Evolutionary conservation across 2,797 vertebrate genomes (phyloP), one percentile per base, ranked within the genome.

Genomic region (Propithecus deckenii): DNA sequence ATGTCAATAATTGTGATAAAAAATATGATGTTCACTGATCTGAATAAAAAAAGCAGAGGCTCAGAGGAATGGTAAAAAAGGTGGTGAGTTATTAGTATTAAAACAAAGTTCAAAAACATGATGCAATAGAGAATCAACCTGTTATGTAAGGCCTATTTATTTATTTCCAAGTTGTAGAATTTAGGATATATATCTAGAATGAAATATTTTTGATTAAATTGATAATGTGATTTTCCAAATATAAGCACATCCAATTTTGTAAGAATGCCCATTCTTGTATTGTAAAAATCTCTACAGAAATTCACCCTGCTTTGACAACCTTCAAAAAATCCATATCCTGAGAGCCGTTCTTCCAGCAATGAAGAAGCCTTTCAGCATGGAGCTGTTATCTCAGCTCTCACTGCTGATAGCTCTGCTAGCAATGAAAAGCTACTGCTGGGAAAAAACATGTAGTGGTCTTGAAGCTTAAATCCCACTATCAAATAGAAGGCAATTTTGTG

Each of bases 401-500:
- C 9, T 86, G 32, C 72, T 83, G 67, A 94, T 38, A 38, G 52
- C 38, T 97, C 80, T 94, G 86, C 25, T 87, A 89, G 4, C 93
- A 25, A 35, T 91, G 94, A 94, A 95, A 96, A 94, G 67, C 48
- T 78, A 71, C 9, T 93, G 23, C 57, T 11, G 57, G 50, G 25
- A 48, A 32, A 63, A 88, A 80, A 17, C 4, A 74, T 88, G 30
- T 59, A 93, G 80, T 75, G 35, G 18, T 95, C 61, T 55, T 76
- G 83, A 93, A 95, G 41, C n/a, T 96, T 18, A 81, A 88, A 57
- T 93, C 13, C 8, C 92, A 1, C 41, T 94, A 32, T 8, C 59
- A 74, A 96, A 89, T 23, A 67, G 32, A 86, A 97, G 13, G 4
- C 90, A 92, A 55, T 91, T 95, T 12, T 97, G n/a, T 97, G 28